Evolutionary conservation across 2,797 vertebrate species (phyloP).

Genomic region (Manis crassicaudata): DNA sequence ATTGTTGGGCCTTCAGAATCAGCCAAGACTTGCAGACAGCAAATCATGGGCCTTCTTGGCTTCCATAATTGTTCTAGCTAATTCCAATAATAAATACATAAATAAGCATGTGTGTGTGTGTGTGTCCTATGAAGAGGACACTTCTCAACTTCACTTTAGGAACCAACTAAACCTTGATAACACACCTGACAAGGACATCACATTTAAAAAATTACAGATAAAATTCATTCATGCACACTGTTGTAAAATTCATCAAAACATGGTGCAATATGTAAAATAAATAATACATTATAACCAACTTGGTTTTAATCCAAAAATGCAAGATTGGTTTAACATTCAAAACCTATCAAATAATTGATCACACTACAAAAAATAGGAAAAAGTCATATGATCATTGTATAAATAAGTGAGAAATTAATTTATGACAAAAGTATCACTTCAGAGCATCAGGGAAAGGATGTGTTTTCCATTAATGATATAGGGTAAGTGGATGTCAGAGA

Average conservation of each 20-base stretch:
- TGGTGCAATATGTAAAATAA: neutral
- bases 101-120: too few species aligned
- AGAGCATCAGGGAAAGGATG: neutral
- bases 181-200: neutral
- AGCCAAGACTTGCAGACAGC: neutral
- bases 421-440: neutral
- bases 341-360: neutral
- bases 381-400: neutral
- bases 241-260: constrained; percentile 29
- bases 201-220: neutral
- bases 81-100: neutral
- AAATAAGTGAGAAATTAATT: neutral
- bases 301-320: constrained; percentile 7
- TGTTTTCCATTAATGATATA: neutral
- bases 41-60: neutral
- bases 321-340: constrained; percentile 19
- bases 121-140: neutral
- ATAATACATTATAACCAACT: neutral
- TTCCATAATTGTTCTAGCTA: neutral
- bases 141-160: neutral
- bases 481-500: neutral
- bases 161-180: neutral
- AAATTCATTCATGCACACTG: neutral
- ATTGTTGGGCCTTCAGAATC: neutral
- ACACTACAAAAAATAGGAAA: neutral